Conservation (phyloP, 2,888 invertebrate genomes). For the Dolichomitus sp. region DNA sequence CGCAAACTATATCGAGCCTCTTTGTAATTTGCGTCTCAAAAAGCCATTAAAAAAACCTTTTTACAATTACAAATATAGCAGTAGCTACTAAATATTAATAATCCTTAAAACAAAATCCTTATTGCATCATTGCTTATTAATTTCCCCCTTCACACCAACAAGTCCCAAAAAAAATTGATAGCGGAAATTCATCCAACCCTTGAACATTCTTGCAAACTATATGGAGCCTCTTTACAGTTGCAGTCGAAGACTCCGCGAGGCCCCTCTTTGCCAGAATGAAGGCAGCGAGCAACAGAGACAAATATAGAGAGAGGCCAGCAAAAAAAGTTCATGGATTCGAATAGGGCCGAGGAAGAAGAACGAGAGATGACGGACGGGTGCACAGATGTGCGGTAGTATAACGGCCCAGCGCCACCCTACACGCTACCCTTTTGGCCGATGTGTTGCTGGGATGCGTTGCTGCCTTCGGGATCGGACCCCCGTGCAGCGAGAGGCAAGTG, state of each 20-base stretch:
- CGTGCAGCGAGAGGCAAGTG: slow-evolving; percentile 68
- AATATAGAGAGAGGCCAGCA: slow-evolving; percentile 5
- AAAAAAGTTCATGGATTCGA: slow-evolving; percentile 62
- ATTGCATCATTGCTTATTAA: too few relatives aligned
- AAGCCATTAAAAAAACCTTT: too few relatives aligned
- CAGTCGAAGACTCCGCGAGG: slow-evolving; percentile 9
- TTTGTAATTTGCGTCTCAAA: too few relatives aligned
- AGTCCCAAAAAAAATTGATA: background rate
- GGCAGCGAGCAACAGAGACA: slow-evolving; percentile 30
- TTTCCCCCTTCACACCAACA: too few relatives aligned
- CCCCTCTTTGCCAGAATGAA: background rate
- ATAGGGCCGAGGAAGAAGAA: slow-evolving; percentile 42
- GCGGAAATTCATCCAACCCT: background rate
- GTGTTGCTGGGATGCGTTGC: slow-evolving; percentile 6
- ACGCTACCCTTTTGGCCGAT: slow-evolving; percentile 60
- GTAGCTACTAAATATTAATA: too few relatives aligned
- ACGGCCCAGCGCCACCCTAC: slow-evolving; percentile 68
- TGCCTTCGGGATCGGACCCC: slow-evolving; percentile 65
- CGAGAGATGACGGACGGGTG: slow-evolving; percentile 71
- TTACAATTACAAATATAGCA: too few relatives aligned
- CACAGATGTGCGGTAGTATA: slow-evolving; percentile 72
- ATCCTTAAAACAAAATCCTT: too few relatives aligned
- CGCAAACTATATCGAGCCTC: too few relatives aligned
- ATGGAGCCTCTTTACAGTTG: slow-evolving; percentile 11
- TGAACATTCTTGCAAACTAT: background rate